These are phyloP conservation scores for Lordiphosa mommai DNA, from an alignment of 1,140 invertebrate genomes.

Conservation along the genomic window DNA sequence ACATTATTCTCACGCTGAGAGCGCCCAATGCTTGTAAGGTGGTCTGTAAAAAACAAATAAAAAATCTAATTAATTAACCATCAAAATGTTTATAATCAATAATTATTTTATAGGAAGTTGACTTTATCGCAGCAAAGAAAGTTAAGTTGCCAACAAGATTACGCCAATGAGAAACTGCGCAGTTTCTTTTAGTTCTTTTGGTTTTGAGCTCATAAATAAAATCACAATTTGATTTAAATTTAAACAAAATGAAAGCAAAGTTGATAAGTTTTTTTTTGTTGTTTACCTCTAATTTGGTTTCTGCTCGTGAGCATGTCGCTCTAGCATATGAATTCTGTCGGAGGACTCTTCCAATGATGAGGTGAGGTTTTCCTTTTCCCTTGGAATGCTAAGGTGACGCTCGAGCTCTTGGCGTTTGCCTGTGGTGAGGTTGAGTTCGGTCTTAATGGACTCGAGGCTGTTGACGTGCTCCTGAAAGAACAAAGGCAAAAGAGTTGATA, in stretches of 20 bases:
- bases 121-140: constrained; percentile 45
- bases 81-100: constrained; percentile 1
- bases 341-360: constrained; percentile 92
- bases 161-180: constrained; percentile 66
- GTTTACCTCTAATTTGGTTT: constrained; percentile 80
- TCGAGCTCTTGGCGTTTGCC: constrained; percentile 93
- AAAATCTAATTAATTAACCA: not conserved
- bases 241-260: no score
- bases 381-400: constrained; percentile 86
- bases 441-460: constrained; percentile 91
- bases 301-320: constrained; percentile 92
- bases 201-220: constrained; percentile 57
- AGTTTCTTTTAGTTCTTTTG: constrained; percentile 28
- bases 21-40: constrained; percentile 83
- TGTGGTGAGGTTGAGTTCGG: constrained; percentile 91
- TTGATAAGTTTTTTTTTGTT: no score
- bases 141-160: constrained; percentile 35
- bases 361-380: constrained; percentile 88
- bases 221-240: constrained; percentile 49
- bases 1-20: constrained; percentile 84
- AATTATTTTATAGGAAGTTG: constrained; percentile 29
- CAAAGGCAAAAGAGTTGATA: not conserved
- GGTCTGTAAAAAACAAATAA: constrained; percentile 50
- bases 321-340: constrained; percentile 91
- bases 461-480: constrained; percentile 89